These are phyloP conservation scores for Polymixis flavicincta DNA, from an alignment of 2,888 invertebrate species.

Conservation along the genomic window DNA sequence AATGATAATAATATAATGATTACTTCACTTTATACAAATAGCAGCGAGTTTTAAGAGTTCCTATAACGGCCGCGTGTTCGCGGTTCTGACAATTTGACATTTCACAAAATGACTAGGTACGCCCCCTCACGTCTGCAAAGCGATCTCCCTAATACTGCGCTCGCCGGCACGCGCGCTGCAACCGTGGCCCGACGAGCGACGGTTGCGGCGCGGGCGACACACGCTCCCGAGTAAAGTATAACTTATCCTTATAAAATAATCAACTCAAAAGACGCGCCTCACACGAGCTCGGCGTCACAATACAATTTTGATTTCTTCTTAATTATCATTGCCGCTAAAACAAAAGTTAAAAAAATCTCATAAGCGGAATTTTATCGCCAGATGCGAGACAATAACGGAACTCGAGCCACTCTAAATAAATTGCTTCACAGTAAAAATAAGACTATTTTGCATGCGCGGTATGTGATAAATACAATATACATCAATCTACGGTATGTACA, in stretches of 20 bases:
- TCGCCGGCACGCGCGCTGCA: constrained; percentile 69
- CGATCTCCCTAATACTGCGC: constrained; percentile 81
- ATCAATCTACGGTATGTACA: constrained; percentile 83
- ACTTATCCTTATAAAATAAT: constrained; percentile 84
- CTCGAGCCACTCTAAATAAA: constrained; percentile 89
- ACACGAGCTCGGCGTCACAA: constrained; percentile 73
- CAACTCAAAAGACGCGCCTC: constrained; percentile 78
- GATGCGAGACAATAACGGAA: constrained; percentile 87
- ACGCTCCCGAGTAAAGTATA: constrained; percentile 72
- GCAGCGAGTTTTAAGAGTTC: constrained; percentile 95
- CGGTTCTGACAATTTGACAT: constrained; percentile 90
- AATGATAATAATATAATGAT: constrained; percentile 89
- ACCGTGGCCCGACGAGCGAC: constrained; percentile 28
- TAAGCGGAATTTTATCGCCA: constrained; percentile 82
- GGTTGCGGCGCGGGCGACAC: constrained; percentile 60
- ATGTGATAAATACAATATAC: constrained; percentile 84
- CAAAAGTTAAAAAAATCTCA: constrained; percentile 53
- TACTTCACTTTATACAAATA: constrained; percentile 92
- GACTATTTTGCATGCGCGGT: constrained; percentile 79
- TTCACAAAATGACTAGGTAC: constrained; percentile 91
- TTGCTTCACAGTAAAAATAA: constrained; percentile 82
- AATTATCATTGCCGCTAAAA: constrained; percentile 70
- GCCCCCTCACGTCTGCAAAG: constrained; percentile 79
- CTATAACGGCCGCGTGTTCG: constrained; percentile 91
- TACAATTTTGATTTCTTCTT: constrained; percentile 80